Evolutionary conservation across 2,797 vertebrate genomes (phyloP).

Genomic region (Antennarius maculatus): DNA sequence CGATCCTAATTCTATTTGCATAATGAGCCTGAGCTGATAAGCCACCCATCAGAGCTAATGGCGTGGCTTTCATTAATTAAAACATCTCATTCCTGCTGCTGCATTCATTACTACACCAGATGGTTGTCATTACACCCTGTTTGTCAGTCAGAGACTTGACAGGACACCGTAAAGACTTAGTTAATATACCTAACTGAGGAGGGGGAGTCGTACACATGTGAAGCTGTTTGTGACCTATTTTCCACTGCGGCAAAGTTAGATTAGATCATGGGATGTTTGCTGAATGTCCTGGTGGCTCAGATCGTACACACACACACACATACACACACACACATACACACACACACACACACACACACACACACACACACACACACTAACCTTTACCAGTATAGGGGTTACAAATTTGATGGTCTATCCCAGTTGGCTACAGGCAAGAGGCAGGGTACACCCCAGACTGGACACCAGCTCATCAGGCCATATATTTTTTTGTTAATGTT

Average conservation of each 20-base stretch:
- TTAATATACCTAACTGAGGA: conserved; percentile 60
- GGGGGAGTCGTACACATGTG: conserved; percentile 30
- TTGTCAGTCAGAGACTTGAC: conserved; percentile 78
- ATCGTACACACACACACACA: conserved; percentile 5
- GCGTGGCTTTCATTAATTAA: conserved; percentile 85
- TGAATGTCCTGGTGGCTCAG: conserved; percentile 30
- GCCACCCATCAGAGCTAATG: conserved; percentile 84
- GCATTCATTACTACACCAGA: conserved; percentile 83
- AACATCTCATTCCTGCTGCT: conserved; percentile 81
- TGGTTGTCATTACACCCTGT: conserved; percentile 80
- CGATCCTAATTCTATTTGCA: conserved; percentile 82
- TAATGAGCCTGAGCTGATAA: conserved; percentile 83
- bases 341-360: not conserved
- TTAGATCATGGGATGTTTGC: conserved; percentile 53
- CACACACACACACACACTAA: not conserved
- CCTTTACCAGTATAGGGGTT: too few relatives aligned
- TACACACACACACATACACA: not conserved
- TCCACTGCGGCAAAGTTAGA: conserved; percentile 44
- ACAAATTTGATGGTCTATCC: too few relatives aligned
- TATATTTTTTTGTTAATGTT: too few relatives aligned
- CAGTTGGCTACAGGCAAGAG: too few relatives aligned
- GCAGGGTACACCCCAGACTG: too few relatives aligned
- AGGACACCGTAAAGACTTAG: conserved; percentile 56
- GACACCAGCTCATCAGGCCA: too few relatives aligned
- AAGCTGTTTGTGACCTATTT: conserved; percentile 44